These are phyloP conservation scores for Champsocephalus gunnari DNA, from an alignment of 2,797 vertebrate species.

Conservation along the genomic window DNA sequence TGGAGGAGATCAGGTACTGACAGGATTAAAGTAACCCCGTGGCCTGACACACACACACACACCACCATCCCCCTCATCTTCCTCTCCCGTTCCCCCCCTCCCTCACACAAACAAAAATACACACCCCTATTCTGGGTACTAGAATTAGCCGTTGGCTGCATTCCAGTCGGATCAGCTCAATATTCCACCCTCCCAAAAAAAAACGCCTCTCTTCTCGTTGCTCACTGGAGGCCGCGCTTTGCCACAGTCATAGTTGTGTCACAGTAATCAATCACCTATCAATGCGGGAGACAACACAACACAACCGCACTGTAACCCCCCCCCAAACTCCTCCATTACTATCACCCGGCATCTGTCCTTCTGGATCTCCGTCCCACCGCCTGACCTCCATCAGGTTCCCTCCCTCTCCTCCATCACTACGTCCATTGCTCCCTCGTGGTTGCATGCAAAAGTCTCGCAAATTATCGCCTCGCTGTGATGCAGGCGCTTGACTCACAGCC, in stretches of 20 bases:
- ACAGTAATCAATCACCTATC: conserved; percentile 72
- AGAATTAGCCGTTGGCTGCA: conserved; percentile 75
- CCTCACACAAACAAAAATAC: conserved; percentile 28
- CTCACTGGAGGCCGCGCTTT: conserved; percentile 64
- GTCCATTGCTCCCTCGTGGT: conserved; percentile 15
- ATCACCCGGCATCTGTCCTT: conserved; percentile 33
- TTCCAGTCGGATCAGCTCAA: conserved; percentile 79
- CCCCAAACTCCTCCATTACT: conserved; percentile 22
- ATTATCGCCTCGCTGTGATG: conserved; percentile 51
- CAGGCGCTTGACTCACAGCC: conserved; percentile 50
- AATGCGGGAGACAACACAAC: conserved; percentile 55
- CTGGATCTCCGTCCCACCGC: conserved; percentile 5
- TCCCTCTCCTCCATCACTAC: conserved; percentile 3
- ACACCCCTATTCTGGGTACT: conserved; percentile 50
- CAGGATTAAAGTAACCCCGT: conserved; percentile 50
- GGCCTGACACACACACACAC: conserved; percentile 47
- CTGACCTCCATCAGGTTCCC: conserved; percentile 20
- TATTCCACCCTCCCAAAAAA: conserved; percentile 70
- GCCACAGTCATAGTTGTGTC: conserved; percentile 73
- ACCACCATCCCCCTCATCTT: conserved; percentile 22
- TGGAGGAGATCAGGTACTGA: conserved; percentile 41
- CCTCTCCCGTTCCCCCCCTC: conserved; percentile 4
- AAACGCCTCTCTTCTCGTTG: conserved; percentile 61
- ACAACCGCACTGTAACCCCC: conserved; percentile 10
- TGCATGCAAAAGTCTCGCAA: conserved; percentile 42